Evolutionary conservation across 1,140 invertebrate species (phyloP).

Genomic region (Bilobella aurantiaca): DNA sequence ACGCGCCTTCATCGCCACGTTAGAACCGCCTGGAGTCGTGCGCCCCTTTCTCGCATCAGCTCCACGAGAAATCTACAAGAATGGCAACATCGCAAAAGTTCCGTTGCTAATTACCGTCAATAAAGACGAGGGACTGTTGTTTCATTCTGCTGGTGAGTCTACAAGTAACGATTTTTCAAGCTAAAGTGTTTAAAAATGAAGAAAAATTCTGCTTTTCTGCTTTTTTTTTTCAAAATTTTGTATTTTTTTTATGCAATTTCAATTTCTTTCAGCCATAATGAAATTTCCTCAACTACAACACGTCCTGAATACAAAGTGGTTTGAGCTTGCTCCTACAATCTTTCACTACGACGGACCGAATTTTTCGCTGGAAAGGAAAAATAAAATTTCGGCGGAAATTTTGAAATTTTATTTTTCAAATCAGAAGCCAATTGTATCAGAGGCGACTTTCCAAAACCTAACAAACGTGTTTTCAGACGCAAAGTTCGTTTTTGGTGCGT

Average conservation of each 20-base stretch:
- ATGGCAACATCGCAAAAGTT: neutral
- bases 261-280: too few relatives aligned
- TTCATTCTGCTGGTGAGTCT: neutral
- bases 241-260: too few relatives aligned
- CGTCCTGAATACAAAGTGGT: neutral
- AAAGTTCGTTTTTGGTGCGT: neutral
- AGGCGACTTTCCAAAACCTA: neutral
- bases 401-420: neutral
- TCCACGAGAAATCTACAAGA: neutral
- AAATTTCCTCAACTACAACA: too few relatives aligned
- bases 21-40: neutral
- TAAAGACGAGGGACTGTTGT: neutral
- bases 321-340: neutral
- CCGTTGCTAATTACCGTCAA: neutral
- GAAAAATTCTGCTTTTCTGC: neutral
- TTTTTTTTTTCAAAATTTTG: too few relatives aligned
- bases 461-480: neutral
- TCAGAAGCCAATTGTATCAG: neutral
- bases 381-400: neutral
- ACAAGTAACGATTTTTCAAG: neutral
- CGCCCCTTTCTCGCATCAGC: neutral
- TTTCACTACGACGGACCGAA: neutral
- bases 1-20: neutral
- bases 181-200: neutral
- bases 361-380: neutral